These are phyloP conservation scores for Toxotes lorentzi DNA, from an alignment of 2,797 vertebrate genomes.

Conservation along the genomic window DNA sequence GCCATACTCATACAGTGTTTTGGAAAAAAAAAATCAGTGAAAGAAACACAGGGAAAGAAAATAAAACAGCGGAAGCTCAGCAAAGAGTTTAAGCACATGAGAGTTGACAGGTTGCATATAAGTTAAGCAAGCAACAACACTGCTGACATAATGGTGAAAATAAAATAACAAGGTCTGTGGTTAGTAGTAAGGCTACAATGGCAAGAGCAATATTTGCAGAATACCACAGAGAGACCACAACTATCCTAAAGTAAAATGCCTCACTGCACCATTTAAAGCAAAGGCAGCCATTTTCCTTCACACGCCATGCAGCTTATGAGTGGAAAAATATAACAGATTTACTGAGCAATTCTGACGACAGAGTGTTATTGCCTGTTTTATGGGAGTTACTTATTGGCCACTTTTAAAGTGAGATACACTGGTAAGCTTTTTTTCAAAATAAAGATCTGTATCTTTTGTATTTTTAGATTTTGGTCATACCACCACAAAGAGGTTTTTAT, in stretches of 20 bases:
- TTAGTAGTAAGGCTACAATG: conserved; percentile 51
- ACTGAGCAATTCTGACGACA: conserved; percentile 39
- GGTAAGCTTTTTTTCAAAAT: neutral
- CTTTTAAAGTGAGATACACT: neutral
- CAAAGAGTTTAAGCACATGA: conserved; percentile 15
- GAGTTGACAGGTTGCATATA: conserved; percentile 44
- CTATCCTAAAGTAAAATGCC: conserved; percentile 47
- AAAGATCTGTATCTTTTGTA: neutral
- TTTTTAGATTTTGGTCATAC: neutral
- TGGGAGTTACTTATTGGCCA: neutral
- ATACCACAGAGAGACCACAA: conserved; percentile 63
- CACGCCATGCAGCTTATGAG: conserved; percentile 14
- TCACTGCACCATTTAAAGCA: conserved; percentile 46
- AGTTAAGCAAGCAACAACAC: conserved; percentile 47
- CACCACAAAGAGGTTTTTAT: neutral
- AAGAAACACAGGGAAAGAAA: conserved; percentile 8
- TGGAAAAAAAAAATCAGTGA: neutral
- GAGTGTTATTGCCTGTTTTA: conserved; percentile 13
- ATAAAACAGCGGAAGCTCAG: conserved; percentile 20
- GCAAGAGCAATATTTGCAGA: conserved; percentile 61
- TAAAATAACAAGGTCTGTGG: conserved; percentile 65
- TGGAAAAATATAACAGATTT: conserved; percentile 40
- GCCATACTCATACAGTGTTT: neutral
- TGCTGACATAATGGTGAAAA: conserved; percentile 61
- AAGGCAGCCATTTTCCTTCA: conserved; percentile 36